A percentile compares a stretch with the other conserved stretches of the same genome.
These are phyloP conservation scores for Portunus trituberculatus DNA, from an alignment of 1,140 invertebrate species.

Conservation along the genomic window DNA sequence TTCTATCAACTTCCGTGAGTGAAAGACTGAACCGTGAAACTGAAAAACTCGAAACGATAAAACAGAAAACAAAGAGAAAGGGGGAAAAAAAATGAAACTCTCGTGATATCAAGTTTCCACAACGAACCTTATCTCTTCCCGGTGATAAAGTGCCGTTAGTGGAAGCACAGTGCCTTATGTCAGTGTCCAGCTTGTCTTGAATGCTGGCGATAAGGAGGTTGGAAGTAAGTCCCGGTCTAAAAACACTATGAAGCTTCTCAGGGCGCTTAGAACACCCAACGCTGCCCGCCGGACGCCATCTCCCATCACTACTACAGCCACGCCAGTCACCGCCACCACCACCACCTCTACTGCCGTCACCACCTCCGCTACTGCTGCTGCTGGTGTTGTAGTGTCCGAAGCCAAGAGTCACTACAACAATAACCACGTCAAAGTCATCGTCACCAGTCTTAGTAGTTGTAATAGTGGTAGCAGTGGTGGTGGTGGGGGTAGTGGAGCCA, in stretches of 20 bases:
- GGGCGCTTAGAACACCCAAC: slow-evolving; percentile 29
- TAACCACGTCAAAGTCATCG: neutral
- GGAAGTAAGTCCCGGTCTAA: neutral
- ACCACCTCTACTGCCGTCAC: neutral
- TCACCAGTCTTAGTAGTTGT: too few species aligned
- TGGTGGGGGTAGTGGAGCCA: neutral
- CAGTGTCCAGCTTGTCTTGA: too few species aligned
- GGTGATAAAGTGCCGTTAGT: too few species aligned
- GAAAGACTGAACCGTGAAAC: too few species aligned
- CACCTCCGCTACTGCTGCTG: neutral
- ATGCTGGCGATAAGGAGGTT: too few species aligned
- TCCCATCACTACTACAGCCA: neutral
- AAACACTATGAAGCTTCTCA: slow-evolving; percentile 38
- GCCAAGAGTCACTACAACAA: neutral
- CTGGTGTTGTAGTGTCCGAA: neutral
- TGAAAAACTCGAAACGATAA: too few species aligned
- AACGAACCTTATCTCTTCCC: too few species aligned
- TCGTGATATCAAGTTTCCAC: too few species aligned
- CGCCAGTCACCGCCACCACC: neutral
- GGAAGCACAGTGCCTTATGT: too few species aligned
- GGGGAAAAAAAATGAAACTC: too few species aligned
- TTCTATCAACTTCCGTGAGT: too few species aligned
- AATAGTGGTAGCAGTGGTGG: neutral
- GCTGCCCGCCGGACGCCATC: slow-evolving; percentile 15
- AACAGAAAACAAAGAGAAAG: too few species aligned